A percentile compares a stretch with the other conserved stretches of the same genome.
phyloP scores from a whole-genome alignment of 2,113 vertebrate species.

The Prionailurus viverrinus region DNA sequence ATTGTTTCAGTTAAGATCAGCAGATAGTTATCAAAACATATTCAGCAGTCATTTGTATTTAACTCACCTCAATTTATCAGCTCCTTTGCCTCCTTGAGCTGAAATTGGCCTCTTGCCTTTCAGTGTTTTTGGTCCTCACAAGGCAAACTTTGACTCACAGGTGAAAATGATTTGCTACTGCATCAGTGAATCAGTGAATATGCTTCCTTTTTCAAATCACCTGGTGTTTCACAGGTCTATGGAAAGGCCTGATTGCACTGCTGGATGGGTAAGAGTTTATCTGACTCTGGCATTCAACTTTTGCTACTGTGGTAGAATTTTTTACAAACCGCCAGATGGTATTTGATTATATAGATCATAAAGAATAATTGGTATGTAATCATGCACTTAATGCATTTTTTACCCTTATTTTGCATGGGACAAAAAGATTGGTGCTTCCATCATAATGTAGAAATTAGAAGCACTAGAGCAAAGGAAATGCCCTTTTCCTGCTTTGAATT shows the following conservation, averaged over 20 bases:
- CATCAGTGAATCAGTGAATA: neutral
- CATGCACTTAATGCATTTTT: slow-evolving; percentile 75
- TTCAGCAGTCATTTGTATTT: neutral
- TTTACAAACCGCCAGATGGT: slow-evolving; percentile 72
- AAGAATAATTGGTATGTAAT: slow-evolving; percentile 80
- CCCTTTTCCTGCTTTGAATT: slow-evolving; percentile 71
- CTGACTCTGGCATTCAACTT: slow-evolving; percentile 43
- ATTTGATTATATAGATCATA: slow-evolving; percentile 82
- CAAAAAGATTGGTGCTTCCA: slow-evolving; percentile 55
- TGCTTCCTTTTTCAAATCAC: slow-evolving; percentile 10
- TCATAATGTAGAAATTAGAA: slow-evolving; percentile 62
- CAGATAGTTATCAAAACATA: neutral
- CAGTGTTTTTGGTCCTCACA: neutral
- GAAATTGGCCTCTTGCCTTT: neutral
- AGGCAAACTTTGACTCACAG: neutral
- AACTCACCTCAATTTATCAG: neutral
- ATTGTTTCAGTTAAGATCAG: slow-evolving; percentile 22
- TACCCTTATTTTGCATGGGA: slow-evolving; percentile 72
- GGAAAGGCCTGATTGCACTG: neutral
- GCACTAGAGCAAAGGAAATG: slow-evolving; percentile 37
- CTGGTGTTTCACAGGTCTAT: neutral
- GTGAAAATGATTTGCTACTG: slow-evolving; percentile 26
- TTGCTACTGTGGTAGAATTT: slow-evolving; percentile 49
- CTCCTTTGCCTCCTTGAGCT: neutral
- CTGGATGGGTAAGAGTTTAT: neutral